phyloP scores from a whole-genome alignment of 2,113 vertebrate genomes.

The Lamprotornis superbus region DNA sequence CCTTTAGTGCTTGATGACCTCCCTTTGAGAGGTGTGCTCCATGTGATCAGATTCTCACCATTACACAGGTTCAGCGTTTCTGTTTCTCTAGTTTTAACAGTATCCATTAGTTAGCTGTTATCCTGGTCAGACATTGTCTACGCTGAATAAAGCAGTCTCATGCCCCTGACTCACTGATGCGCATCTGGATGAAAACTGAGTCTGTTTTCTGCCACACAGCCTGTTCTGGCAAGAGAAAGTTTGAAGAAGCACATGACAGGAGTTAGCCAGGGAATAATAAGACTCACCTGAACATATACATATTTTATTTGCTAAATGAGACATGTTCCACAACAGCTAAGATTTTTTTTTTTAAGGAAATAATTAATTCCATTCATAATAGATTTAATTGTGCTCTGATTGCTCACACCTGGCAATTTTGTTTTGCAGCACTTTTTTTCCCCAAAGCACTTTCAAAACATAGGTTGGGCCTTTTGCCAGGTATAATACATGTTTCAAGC shows the following conservation, averaged over 20 bases:
- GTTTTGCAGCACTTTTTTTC: neutral
- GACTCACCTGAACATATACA: constrained; percentile 9
- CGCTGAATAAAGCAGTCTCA: neutral
- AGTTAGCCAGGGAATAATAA: constrained; percentile 5
- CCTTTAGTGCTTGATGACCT: neutral
- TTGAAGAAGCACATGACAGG: neutral
- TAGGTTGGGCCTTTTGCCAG: neutral
- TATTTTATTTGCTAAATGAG: constrained; percentile 21
- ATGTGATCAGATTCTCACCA: neutral
- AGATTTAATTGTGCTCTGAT: constrained; percentile 44
- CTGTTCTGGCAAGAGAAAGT: neutral
- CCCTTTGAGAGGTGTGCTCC: neutral
- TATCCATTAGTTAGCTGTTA: neutral
- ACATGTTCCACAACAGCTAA: constrained; percentile 20
- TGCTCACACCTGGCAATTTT: constrained; percentile 41
- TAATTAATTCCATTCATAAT: constrained; percentile 31
- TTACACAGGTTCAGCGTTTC: neutral
- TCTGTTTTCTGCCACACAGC: neutral
- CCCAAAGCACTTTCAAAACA: neutral
- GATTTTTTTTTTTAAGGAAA: neutral
- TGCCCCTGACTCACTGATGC: neutral
- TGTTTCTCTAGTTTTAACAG: neutral
- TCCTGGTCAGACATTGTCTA: neutral
- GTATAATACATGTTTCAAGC: neutral
- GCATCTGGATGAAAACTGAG: neutral